Conservation (phyloP, 2,888 invertebrate species). For the Choreutis nemorana region DNA sequence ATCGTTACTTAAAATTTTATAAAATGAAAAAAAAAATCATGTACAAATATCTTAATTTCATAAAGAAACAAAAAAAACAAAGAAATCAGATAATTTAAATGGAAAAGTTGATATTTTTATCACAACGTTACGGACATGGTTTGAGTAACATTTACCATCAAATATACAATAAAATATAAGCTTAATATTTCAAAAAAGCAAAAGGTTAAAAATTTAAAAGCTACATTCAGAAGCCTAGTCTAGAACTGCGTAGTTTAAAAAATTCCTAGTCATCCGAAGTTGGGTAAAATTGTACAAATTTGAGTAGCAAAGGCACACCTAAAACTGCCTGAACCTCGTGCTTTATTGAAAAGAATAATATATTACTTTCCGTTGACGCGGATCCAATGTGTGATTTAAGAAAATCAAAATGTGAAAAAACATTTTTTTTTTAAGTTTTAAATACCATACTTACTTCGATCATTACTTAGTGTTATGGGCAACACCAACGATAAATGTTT, state of each 20-base stretch:
- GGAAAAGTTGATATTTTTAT: conserved; percentile 61
- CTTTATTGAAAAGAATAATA: conserved; percentile 47
- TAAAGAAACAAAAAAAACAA: conserved; percentile 43
- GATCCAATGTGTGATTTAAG: too few relatives aligned
- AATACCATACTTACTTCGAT: conserved; percentile 7
- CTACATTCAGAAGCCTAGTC: too few relatives aligned
- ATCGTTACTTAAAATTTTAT: conserved; percentile 51
- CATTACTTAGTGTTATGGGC: too few relatives aligned
- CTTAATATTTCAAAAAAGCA: conserved; percentile 55
- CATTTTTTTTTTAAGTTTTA: conserved; percentile 7
- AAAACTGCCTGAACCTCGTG: conserved; percentile 33
- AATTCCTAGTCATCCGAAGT: too few relatives aligned
- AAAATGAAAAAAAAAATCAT: conserved; percentile 53
- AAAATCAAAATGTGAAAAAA: conserved; percentile 10
- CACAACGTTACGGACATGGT: conserved; percentile 61
- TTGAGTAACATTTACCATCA: conserved; percentile 55
- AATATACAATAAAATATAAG: conserved; percentile 57
- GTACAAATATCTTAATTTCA: conserved; percentile 59
- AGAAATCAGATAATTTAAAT: conserved; percentile 45
- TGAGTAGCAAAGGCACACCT: conserved; percentile 15
- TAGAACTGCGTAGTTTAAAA: too few relatives aligned
- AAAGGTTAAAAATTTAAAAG: conserved; percentile 35
- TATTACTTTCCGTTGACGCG: conserved; percentile 51
- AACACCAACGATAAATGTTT: too few relatives aligned
- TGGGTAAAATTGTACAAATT: too few relatives aligned